Percentiles rank a stretch among this genome's conserved stretches.
Conservation (phyloP, 1,140 invertebrate genomes). For the Calycopis cecrops region DNA sequence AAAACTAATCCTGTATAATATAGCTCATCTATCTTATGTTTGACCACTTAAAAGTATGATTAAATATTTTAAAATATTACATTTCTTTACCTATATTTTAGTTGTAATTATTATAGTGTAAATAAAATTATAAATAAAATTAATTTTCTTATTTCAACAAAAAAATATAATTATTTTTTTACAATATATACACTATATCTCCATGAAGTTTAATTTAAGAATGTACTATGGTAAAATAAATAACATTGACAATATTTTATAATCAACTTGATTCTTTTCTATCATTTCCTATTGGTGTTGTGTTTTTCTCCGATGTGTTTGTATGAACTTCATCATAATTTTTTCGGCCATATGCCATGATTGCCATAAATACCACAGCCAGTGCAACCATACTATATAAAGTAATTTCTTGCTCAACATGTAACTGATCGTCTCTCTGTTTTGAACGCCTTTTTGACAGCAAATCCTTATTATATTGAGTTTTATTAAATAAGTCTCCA, state of each 20-base stretch:
- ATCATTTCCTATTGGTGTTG: constrained; percentile 4
- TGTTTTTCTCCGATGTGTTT: constrained; percentile 17
- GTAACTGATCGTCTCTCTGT: constrained; percentile 17
- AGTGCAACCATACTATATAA: constrained; percentile 37
- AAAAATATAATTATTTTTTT: constrained; percentile 15
- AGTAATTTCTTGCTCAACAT: constrained; percentile 36
- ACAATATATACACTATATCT: constrained; percentile 9
- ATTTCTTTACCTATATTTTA: background rate
- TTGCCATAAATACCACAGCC: constrained; percentile 31
- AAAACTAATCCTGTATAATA: no score
- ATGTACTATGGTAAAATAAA: constrained; percentile 9
- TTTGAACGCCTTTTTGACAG: constrained; percentile 34
- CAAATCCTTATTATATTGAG: constrained; percentile 41
- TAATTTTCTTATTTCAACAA: constrained; percentile 16
- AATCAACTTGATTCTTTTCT: constrained; percentile 6
- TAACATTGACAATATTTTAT: background rate
- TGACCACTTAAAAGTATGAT: background rate
- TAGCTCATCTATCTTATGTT: no score
- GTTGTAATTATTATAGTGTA: constrained; percentile 11
- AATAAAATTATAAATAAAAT: constrained; percentile 11
- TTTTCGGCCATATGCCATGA: constrained; percentile 34
- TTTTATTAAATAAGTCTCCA: constrained; percentile 44
- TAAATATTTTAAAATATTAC: background rate
- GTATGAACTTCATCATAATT: constrained; percentile 43
- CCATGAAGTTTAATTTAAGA: constrained; percentile 10